Conservation (phyloP, 2,888 invertebrate species). For the Dasypogon diadema region DNA sequence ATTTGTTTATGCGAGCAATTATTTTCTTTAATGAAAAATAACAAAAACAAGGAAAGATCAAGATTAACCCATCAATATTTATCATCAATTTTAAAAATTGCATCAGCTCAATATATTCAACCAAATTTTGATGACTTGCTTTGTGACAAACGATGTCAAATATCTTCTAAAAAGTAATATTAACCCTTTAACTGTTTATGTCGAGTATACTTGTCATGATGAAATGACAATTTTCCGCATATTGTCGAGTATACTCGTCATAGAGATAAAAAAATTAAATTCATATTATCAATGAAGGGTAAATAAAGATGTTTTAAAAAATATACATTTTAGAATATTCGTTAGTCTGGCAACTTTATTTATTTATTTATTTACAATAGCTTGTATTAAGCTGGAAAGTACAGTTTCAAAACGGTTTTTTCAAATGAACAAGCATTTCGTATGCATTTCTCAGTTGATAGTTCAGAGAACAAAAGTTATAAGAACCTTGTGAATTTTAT, state of each 20-base stretch:
- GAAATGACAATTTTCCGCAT: conserved; percentile 4
- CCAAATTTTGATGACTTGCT: conserved; percentile 1
- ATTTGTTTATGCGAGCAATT: neutral
- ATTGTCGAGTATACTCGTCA: neutral
- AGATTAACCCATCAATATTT: too few relatives aligned
- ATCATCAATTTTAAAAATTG: too few relatives aligned
- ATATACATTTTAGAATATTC: conserved; percentile 30
- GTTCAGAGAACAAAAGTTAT: neutral
- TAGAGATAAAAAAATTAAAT: too few relatives aligned
- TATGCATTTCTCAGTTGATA: conserved; percentile 2
- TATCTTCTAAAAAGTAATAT: conserved; percentile 5
- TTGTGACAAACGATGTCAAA: neutral
- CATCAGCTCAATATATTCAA: too few relatives aligned
- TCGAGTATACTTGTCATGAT: neutral
- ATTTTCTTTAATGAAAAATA: too few relatives aligned
- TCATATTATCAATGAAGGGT: neutral
- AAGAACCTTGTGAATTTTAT: too few relatives aligned
- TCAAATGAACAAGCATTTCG: neutral
- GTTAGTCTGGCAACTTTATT: conserved; percentile 24
- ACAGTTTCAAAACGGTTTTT: neutral
- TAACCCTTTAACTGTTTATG: neutral
- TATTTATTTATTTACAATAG: too few relatives aligned
- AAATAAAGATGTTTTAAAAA: conserved; percentile 19
- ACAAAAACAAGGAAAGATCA: too few relatives aligned
- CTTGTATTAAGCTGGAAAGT: too few relatives aligned